Base-by-base conservation (phyloP, 2,113 vertebrate genomes). In the Sylvia atricapilla region DNA sequence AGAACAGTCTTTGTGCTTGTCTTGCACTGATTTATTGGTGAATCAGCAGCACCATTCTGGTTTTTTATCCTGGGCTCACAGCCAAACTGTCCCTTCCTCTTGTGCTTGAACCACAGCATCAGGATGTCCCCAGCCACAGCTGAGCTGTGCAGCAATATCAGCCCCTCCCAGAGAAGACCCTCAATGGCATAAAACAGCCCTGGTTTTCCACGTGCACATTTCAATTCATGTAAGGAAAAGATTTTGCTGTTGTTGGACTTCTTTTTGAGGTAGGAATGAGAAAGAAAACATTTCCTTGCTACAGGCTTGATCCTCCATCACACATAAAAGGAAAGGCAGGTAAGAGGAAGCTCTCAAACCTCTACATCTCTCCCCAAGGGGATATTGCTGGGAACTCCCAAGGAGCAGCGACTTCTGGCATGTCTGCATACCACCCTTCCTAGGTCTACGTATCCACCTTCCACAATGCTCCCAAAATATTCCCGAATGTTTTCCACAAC, bases 321-420 rank as follows among this genome's bases (percentile, higher is more conserved):
- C 19, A n/a, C 8, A 16, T 15, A 55, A 64, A 86, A 47, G 8
- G 10, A 64, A 76, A 6, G 28, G 10, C 44, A 64, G 64, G 14
- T 52, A 56, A 7, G 4, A 85, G 31, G 67, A 83, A 72, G 15
- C 20, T 18, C 43, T 53, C 1, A 3, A 59, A 47, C 18, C 21
- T 37, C 64, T 62, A 20, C 0, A 0, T 43, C 37, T 82, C 46
- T 67, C 58, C 39, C 17, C 20, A 64, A 2, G 33, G 17, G 7
- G 19, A 15, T 33, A 28, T 55, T 2, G 1, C 72, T 0, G 1
- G 70, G 31, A 67, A 13, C 12, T 2, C 18, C 21, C 44, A 78
- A 31, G 43, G 15, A 53, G 6, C 0, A 2, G 4, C 0, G 2
- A 70, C 19, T 31, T 81, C 81, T 64, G 60, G 3, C 43, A 7